phyloP scores from a whole-genome alignment of 30 jellyfish, hydroid and myxozoan species.

The Turritopsis rubra region DNA sequence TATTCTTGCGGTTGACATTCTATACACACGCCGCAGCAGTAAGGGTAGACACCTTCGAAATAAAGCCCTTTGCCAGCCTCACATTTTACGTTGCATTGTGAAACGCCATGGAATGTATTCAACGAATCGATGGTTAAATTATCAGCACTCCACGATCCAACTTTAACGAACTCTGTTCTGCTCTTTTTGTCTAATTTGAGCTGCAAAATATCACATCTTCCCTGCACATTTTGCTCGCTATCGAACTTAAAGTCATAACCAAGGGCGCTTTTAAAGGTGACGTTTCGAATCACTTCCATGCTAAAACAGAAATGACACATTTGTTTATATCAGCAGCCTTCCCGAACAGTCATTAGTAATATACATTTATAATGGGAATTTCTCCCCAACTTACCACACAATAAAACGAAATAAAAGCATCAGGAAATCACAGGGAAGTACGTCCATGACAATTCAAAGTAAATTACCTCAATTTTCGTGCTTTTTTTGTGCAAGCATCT shows the following conservation, averaged over 20 bases:
- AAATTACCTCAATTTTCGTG: neutral
- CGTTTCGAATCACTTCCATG: constrained; percentile 26
- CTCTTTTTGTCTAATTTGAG: neutral
- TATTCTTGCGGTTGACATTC: constrained; percentile 59
- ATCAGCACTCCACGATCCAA: constrained; percentile 12
- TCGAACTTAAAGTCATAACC: constrained; percentile 50
- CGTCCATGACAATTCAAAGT: too few relatives aligned
- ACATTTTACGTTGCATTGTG: constrained; percentile 6
- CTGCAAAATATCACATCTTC: constrained; percentile 36
- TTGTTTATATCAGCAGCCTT: too few relatives aligned
- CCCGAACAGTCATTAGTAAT: too few relatives aligned
- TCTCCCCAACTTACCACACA: too few relatives aligned
- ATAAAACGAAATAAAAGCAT: too few relatives aligned
- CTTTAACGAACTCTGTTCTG: neutral
- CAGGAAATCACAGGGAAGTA: too few relatives aligned
- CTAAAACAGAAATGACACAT: neutral
- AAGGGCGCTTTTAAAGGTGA: constrained; percentile 48
- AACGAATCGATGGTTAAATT: neutral
- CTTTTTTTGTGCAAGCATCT: constrained; percentile 4
- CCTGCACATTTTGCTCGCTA: constrained; percentile 43
- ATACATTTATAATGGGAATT: too few relatives aligned
- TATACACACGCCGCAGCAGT: constrained; percentile 56
- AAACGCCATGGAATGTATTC: neutral
- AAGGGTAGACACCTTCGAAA: neutral
- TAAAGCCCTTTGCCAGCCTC: constrained; percentile 4